Evolutionary conservation across 2,888 invertebrate genomes (phyloP), one percentile per base, ranked within the genome.

Genomic region (Mycalesis mineus): DNA sequence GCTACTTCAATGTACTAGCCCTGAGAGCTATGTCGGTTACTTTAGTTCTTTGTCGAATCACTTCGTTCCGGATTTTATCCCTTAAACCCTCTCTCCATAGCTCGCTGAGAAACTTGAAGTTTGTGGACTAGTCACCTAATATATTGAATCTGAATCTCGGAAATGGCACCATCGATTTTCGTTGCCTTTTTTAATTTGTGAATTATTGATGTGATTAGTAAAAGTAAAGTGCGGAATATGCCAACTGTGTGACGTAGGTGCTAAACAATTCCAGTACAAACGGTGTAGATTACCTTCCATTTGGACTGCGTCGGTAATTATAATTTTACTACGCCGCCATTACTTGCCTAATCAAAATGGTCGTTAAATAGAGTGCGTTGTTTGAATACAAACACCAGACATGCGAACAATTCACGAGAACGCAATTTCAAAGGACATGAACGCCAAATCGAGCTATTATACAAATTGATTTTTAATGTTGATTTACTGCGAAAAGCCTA

Each of bases 341-440:
- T 52, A 52, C 31, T 13, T 52, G 29, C 42, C 52, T 52, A 52
- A 52, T 52, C 52, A 52, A 42, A 42, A 41, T 17, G 33, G 42
- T 52, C 52, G 42, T 52, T 52, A 52, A 52, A 52, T 52, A 52
- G 52, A 52, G 52, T 52, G 52, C 52, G 52, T 33, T 42, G 52
- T 52, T 52, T 33, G 52, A 52, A 52, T 33, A 52, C 17, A 42
- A 42, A 52, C 52, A 13, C 41, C 17, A 41, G 42, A 52, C 52
- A 52, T 52, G 52, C 52, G 42, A 52, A 33, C 52, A 51, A 15
- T 51, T 41, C 51, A 41, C 29, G 31, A 31, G 51, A 40, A 31
- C 40, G 52, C 52, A 42, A 42, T 52, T 42, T 33, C 52, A 6
- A 31, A 52, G 22, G 52, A 42, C 42, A 42, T 42, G 33, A n/a